A percentile compares a stretch with the other conserved stretches of the same genome.
phyloP scores from a whole-genome alignment of 2,888 invertebrate genomes.

The Thyatira batis region DNA sequence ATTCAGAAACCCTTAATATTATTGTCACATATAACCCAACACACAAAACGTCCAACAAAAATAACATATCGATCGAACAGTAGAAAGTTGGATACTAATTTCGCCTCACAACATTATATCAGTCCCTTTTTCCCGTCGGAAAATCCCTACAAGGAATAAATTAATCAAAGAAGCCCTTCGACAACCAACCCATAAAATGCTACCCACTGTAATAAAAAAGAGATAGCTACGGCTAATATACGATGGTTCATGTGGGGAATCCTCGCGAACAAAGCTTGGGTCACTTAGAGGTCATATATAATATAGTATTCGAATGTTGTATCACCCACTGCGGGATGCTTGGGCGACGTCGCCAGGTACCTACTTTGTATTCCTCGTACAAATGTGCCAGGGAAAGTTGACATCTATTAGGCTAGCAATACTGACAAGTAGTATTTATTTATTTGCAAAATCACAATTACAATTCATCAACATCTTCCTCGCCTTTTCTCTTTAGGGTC shows the following conservation, averaged over 20 bases:
- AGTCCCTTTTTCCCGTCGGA: slow-evolving; percentile 8
- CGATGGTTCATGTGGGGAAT: slow-evolving; percentile 39
- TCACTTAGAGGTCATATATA: slow-evolving; percentile 50
- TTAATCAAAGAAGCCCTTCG: slow-evolving; percentile 34
- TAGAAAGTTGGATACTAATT: slow-evolving; percentile 3
- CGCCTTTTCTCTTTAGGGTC: too few species aligned
- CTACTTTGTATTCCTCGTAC: not conserved
- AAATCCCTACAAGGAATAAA: slow-evolving; percentile 23
- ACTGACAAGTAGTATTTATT: too few species aligned
- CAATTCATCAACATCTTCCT: too few species aligned
- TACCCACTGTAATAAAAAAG: slow-evolving; percentile 35
- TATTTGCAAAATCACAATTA: not conserved
- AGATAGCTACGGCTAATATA: slow-evolving; percentile 9
- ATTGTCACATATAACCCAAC: not conserved
- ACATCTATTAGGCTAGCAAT: not conserved
- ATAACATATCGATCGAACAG: not conserved
- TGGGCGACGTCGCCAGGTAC: slow-evolving; percentile 35
- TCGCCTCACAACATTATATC: slow-evolving; percentile 5
- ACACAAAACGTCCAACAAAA: not conserved
- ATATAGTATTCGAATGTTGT: slow-evolving; percentile 50
- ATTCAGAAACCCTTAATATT: not conserved
- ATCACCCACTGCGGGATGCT: slow-evolving; percentile 48
- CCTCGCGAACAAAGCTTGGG: slow-evolving; percentile 39
- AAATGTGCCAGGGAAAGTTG: not conserved
- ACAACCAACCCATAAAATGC: slow-evolving; percentile 27